Conservation (phyloP, 2,113 vertebrate species). For the Oryzias javanicus region DNA sequence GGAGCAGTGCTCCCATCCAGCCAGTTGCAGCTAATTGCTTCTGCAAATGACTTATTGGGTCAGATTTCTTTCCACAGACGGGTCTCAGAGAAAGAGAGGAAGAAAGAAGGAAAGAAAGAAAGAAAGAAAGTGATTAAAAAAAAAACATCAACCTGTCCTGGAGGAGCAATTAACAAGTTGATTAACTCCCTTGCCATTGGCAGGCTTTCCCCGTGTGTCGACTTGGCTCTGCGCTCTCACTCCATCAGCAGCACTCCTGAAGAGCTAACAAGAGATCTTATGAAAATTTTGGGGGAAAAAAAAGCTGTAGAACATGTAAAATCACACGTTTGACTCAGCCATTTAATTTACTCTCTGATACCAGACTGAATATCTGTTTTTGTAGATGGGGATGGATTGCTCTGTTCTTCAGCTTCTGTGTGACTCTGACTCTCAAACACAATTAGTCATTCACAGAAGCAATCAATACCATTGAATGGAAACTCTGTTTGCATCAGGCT, state of each 20-base stretch:
- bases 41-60: constrained; percentile 57
- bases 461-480: constrained; percentile 8
- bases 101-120: constrained; percentile 31
- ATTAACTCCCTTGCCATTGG: constrained; percentile 51
- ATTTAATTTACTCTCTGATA: constrained; percentile 1
- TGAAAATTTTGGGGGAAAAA: not conserved
- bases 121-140: constrained; percentile 38
- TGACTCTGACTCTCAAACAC: not conserved
- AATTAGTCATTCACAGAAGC: constrained; percentile 9
- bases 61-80: constrained; percentile 35
- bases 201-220: constrained; percentile 13
- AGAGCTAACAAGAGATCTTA: not conserved
- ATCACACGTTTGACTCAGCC: not conserved
- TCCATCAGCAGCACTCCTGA: not conserved
- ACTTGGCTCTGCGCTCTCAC: not conserved
- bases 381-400: not conserved
- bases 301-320: not conserved
- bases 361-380: not conserved
- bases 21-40: constrained; percentile 61
- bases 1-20: constrained; percentile 43
- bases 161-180: constrained; percentile 59
- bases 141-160: constrained; percentile 55
- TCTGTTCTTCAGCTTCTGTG: not conserved
- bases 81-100: constrained; percentile 29
- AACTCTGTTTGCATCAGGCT: not conserved